phyloP scores from a whole-genome alignment of 2,888 invertebrate genomes.

The Meliscaeva auricollis region DNA sequence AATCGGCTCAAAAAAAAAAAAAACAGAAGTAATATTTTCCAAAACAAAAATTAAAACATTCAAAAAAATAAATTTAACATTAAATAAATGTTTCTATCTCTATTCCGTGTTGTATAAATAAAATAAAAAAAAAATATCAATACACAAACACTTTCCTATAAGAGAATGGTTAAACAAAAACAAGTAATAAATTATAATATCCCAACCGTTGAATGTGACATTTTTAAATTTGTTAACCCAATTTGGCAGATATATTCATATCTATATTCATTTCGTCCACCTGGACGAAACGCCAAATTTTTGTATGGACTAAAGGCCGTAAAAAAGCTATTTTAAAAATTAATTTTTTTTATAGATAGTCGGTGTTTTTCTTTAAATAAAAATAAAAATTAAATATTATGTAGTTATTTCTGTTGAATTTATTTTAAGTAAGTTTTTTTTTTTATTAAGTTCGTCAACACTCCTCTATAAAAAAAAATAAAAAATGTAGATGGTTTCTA shows the following conservation, averaged over 20 bases:
- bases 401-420: background rate
- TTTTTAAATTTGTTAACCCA: conserved; percentile 33
- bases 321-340: too few species aligned
- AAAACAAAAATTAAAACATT: conserved; percentile 31
- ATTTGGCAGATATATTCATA: conserved; percentile 18
- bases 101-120: conserved; percentile 66
- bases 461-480: background rate
- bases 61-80: conserved; percentile 20
- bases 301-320: too few species aligned
- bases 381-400: conserved; percentile 11
- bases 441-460: background rate
- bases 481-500: conserved; percentile 29
- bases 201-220: conserved; percentile 48
- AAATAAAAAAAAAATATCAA: conserved; percentile 24
- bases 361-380: conserved; percentile 51
- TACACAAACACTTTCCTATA: conserved; percentile 40
- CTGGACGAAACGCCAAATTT: too few species aligned
- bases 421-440: background rate
- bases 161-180: conserved; percentile 15
- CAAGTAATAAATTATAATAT: background rate
- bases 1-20: conserved; percentile 39
- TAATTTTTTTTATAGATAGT: conserved; percentile 60
- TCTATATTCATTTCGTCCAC: too few species aligned
- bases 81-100: conserved; percentile 29
- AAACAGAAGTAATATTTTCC: conserved; percentile 4